A percentile compares a stretch with the other conserved stretches of the same genome.
Conservation (phyloP, 2,888 invertebrate species). For the Sarcophaga subvicina region DNA sequence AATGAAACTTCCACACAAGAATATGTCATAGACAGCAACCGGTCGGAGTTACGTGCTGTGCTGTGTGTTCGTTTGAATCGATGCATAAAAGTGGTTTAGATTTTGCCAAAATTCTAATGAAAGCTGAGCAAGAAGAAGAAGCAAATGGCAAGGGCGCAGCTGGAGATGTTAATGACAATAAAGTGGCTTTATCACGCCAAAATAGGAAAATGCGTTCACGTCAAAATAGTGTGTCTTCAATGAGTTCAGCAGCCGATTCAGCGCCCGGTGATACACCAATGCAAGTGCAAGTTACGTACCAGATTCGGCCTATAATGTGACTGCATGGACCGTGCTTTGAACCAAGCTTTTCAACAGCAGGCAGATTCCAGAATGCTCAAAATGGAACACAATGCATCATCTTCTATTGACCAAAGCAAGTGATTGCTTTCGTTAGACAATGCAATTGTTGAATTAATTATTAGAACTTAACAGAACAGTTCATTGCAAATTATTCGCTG, state of each 20-base stretch:
- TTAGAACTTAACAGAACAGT: too few relatives aligned
- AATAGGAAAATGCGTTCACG: constrained; percentile 76
- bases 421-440: too few relatives aligned
- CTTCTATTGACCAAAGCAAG: too few relatives aligned
- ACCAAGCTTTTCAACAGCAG: too few relatives aligned
- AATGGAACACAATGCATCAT: too few relatives aligned
- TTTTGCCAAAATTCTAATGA: constrained; percentile 88
- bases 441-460: too few relatives aligned
- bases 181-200: constrained; percentile 73
- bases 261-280: constrained; percentile 80
- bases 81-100: constrained; percentile 89
- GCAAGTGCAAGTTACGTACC: constrained; percentile 81
- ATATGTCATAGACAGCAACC: too few relatives aligned
- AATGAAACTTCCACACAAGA: too few relatives aligned
- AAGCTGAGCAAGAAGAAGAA: constrained; percentile 82
- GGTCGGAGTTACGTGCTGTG: constrained; percentile 60
- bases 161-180: constrained; percentile 69
- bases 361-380: too few relatives aligned
- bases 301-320: too few relatives aligned
- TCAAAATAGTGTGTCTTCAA: constrained; percentile 78
- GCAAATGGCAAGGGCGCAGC: constrained; percentile 72
- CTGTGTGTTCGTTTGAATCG: constrained; percentile 87
- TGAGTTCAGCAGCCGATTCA: constrained; percentile 83
- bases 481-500: too few relatives aligned
- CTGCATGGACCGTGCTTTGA: too few relatives aligned